Conservation (phyloP, 2,888 invertebrate species). For the Drosophila greeni region DNA sequence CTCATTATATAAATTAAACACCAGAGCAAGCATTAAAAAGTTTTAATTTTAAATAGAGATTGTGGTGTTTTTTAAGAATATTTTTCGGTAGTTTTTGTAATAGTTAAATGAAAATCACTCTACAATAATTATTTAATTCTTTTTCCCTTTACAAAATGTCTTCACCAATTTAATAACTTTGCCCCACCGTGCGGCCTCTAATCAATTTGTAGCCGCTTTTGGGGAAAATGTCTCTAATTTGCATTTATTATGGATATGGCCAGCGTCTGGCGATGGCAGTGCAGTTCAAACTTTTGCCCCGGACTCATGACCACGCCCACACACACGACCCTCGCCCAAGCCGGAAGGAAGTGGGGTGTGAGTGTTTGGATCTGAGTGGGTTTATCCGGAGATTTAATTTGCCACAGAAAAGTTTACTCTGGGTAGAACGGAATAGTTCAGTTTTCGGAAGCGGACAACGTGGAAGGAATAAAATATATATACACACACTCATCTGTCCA, state of each 20-base stretch:
- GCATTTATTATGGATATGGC: slow-evolving; percentile 72
- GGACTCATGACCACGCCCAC: slow-evolving; percentile 58
- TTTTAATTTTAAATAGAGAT: too few relatives aligned
- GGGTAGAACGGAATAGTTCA: slow-evolving; percentile 40
- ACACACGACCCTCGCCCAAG: slow-evolving; percentile 45
- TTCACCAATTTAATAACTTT: neutral
- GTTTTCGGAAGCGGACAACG: slow-evolving; percentile 5
- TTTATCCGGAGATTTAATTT: slow-evolving; percentile 24
- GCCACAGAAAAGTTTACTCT: slow-evolving; percentile 41
- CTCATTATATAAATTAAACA: too few relatives aligned
- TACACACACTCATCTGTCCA: slow-evolving; percentile 1
- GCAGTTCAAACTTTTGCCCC: slow-evolving; percentile 66
- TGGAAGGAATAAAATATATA: slow-evolving; percentile 6
- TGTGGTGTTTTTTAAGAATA: too few relatives aligned
- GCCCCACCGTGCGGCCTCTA: slow-evolving; percentile 61
- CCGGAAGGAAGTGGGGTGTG: neutral
- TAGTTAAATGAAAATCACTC: too few relatives aligned
- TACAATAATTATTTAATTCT: too few relatives aligned
- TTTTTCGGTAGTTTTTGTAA: too few relatives aligned
- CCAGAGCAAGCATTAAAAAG: too few relatives aligned
- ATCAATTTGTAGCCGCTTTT: slow-evolving; percentile 74
- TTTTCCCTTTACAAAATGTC: neutral
- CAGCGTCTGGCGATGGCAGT: slow-evolving; percentile 70
- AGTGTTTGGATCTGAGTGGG: neutral
- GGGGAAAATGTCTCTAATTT: slow-evolving; percentile 71